A percentile compares a stretch with the other conserved stretches of the same genome.
phyloP scores from a whole-genome alignment of 2,797 vertebrate genomes.

The Mus caroli region DNA sequence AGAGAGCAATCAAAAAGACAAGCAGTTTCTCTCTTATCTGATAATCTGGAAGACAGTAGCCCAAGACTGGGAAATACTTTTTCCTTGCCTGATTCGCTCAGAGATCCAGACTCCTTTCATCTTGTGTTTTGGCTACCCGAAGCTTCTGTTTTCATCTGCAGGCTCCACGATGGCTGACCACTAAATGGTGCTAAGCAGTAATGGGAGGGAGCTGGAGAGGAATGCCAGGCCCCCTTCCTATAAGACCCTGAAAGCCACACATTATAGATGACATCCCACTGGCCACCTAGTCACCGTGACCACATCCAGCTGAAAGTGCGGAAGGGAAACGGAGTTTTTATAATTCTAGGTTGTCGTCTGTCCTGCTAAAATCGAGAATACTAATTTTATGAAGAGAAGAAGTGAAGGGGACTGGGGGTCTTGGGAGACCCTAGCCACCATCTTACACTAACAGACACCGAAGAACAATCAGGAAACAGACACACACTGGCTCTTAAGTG shows the following conservation, averaged over 20 bases:
- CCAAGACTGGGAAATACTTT: neutral
- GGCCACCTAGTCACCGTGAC: constrained; percentile 8
- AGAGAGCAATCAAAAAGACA: neutral
- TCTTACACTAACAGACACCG: neutral
- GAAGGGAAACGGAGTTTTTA: constrained; percentile 47
- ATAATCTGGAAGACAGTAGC: neutral
- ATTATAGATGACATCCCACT: neutral
- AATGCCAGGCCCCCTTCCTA: neutral
- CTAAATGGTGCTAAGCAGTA: neutral
- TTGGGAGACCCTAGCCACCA: too few relatives aligned
- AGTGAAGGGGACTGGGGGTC: neutral
- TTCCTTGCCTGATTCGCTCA: neutral
- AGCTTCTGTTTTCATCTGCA: neutral
- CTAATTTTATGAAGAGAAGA: neutral
- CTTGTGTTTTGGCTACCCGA: neutral
- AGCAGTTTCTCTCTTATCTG: constrained; percentile 8
- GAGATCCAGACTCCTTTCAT: neutral
- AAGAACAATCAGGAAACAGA: neutral
- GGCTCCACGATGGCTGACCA: neutral
- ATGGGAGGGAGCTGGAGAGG: neutral
- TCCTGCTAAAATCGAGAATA: neutral
- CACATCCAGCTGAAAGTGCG: neutral
- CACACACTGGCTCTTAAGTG: neutral
- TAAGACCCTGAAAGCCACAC: neutral
- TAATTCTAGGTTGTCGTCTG: neutral